Evolutionary conservation across 2,888 invertebrate species (phyloP).

Genomic region (Amitus sp.): DNA sequence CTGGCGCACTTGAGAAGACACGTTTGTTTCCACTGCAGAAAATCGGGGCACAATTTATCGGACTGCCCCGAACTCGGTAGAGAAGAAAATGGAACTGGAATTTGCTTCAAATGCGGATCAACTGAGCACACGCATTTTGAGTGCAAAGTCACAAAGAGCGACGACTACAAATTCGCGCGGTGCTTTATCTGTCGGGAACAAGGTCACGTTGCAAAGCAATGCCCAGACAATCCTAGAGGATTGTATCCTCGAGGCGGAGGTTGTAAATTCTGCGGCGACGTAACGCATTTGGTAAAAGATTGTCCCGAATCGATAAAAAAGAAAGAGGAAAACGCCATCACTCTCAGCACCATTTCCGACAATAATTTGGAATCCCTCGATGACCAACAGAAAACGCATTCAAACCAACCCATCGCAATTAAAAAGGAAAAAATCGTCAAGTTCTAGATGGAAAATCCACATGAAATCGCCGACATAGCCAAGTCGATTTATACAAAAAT

Average conservation of each 20-base stretch:
- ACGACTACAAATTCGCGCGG: slow-evolving; percentile 81
- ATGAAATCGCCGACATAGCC: no score
- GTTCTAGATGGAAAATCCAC: slow-evolving; percentile 44
- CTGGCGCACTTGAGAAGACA: slow-evolving; percentile 74
- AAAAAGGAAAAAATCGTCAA: slow-evolving; percentile 54
- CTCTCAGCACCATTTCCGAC: slow-evolving; percentile 50
- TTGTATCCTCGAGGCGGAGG: slow-evolving; percentile 86
- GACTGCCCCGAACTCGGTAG: slow-evolving; percentile 80
- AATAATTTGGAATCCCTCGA: slow-evolving; percentile 53
- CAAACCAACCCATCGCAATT: slow-evolving; percentile 9
- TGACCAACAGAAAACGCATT: slow-evolving; percentile 22
- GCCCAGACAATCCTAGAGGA: slow-evolving; percentile 88
- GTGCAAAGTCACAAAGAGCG: slow-evolving; percentile 75
- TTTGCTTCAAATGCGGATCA: slow-evolving; percentile 91
- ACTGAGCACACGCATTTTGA: slow-evolving; percentile 84
- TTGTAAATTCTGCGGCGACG: slow-evolving; percentile 87
- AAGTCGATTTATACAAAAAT: no score
- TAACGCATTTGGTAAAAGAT: slow-evolving; percentile 85
- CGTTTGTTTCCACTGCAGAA: slow-evolving; percentile 83
- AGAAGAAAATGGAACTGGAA: slow-evolving; percentile 71
- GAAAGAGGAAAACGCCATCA: slow-evolving; percentile 55
- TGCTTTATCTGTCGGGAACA: slow-evolving; percentile 90
- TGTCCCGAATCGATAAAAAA: slow-evolving; percentile 72
- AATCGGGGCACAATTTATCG: slow-evolving; percentile 82
- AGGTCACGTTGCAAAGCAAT: slow-evolving; percentile 89